phyloP scores from a whole-genome alignment of 35 echinoderm and acorn worm genomes.

The Apostichopus parvimensis region DNA sequence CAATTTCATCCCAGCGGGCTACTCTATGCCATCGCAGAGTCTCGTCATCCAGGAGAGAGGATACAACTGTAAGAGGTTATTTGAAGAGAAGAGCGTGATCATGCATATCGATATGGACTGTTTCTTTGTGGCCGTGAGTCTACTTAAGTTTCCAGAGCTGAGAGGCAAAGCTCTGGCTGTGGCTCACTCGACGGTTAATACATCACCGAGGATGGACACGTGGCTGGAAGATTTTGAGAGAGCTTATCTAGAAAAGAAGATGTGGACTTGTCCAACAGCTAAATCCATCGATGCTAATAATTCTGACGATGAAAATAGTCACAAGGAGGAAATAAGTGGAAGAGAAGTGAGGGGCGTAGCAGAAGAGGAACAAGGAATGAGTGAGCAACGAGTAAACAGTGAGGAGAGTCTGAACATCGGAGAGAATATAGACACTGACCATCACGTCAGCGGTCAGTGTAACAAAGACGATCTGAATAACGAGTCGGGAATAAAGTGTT shows the following conservation, averaged over 20 bases:
- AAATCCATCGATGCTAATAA: not conserved
- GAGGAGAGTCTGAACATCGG: not conserved
- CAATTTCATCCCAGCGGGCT: not conserved
- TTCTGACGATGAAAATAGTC: not conserved
- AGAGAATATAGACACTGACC: not conserved
- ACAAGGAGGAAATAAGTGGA: not conserved
- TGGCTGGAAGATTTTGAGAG: slow-evolving; percentile 71
- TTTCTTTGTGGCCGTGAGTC: slow-evolving; percentile 96
- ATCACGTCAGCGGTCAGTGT: not conserved
- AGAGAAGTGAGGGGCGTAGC: not conserved
- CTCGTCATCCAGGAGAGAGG: not conserved
- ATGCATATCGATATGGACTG: slow-evolving; percentile 99
- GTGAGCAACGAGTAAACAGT: not conserved
- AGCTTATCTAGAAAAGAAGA: slow-evolving; percentile 76
- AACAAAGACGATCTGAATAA: too few species aligned
- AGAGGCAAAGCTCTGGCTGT: slow-evolving; percentile 88
- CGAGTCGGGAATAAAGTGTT: not conserved
- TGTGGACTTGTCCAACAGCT: not conserved
- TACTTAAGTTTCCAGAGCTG: slow-evolving; percentile 81
- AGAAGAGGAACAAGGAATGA: not conserved
- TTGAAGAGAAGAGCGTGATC: slow-evolving; percentile 53
- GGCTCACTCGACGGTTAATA: slow-evolving; percentile 76
- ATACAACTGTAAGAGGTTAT: not conserved
- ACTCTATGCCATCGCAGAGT: not conserved
- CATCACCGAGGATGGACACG: slow-evolving; percentile 52